Base-by-base conservation (phyloP, 2,797 vertebrate genomes). In the Anolis apletophallus region DNA sequence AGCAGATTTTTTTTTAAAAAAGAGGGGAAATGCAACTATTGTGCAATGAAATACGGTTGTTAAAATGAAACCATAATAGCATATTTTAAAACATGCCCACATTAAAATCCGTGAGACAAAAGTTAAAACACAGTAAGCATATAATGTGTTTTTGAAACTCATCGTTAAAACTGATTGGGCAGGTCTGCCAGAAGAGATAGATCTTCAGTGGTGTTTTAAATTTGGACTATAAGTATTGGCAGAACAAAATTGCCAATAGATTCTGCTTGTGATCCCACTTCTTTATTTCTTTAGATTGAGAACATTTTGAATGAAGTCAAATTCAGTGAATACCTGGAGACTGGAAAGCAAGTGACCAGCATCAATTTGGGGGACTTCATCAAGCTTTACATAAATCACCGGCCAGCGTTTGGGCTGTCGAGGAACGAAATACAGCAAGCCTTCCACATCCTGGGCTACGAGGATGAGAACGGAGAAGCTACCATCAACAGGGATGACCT, bases 231-330 rank as follows among this genome's bases (percentile, higher is more conserved):
- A 64, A 64, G 23, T 64, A n/a, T 13, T 23, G 36, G 2, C 16
- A 46, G 26, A 23, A 67, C 7, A 5, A 16, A 19, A 36, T 34
- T 19, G 3, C 11, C 17, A 67, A 17, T 17, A 1, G 26, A 3
- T n/a, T 14, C 5, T 1, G 1, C 16, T 82, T 50, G 50, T 12
- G 52, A 32, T 6, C 1, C 2, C 19, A 5, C 13, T 6, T 23
- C 57, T 73, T 54, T 13, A n/a, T 73, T 19, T 82, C 64, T 91
- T 87, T 88, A 99, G 99, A 95, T 98, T 83, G 98, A 98, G 89
- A 96, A 98, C 91, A 98, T 99, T 94, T 95, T 97, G 82, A 99
- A 98, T 2, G 98, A 99, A 92, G 94, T 99, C 76, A 98, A 97
- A 93, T 98, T 98, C 92, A 97, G 98, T 87, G 95, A 97, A 61